Conservation (phyloP, 2,888 invertebrate genomes). For the Autographa pulchrina region DNA sequence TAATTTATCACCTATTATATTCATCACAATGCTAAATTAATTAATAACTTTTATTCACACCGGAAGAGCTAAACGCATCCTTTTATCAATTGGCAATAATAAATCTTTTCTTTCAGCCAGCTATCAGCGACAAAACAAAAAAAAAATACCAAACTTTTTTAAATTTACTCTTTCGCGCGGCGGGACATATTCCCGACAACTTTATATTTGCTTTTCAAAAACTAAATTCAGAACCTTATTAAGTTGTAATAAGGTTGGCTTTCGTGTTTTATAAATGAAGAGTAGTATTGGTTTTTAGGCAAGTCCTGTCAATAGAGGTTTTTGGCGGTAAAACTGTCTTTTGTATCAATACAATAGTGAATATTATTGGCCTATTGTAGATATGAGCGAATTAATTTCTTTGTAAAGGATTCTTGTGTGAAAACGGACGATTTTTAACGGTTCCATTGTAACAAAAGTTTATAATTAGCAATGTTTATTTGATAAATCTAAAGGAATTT, state of each 20-base stretch:
- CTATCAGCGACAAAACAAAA: slow-evolving; percentile 73
- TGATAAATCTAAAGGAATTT: slow-evolving; percentile 50
- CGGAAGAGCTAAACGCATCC: slow-evolving; percentile 64
- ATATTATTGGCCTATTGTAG: slow-evolving; percentile 67
- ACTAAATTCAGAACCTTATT: not conserved
- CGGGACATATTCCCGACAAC: slow-evolving; percentile 51
- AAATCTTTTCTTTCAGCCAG: slow-evolving; percentile 71
- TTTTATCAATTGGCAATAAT: slow-evolving; percentile 62
- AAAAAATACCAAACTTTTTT: slow-evolving; percentile 55
- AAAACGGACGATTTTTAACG: slow-evolving; percentile 64
- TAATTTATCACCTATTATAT: not conserved
- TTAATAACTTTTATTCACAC: slow-evolving; percentile 50
- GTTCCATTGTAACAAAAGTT: slow-evolving; percentile 59
- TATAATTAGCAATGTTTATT: slow-evolving; percentile 58
- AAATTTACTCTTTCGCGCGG: slow-evolving; percentile 68
- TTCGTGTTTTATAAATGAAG: not conserved
- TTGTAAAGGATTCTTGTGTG: slow-evolving; percentile 64
- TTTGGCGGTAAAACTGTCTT: slow-evolving; percentile 69
- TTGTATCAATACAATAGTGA: slow-evolving; percentile 67
- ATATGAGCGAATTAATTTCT: slow-evolving; percentile 67
- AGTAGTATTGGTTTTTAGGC: slow-evolving; percentile 34
- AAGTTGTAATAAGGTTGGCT: not conserved
- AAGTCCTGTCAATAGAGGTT: slow-evolving; percentile 66
- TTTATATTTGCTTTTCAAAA: not conserved
- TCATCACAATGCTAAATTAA: not conserved